Evolutionary conservation across 1,140 invertebrate species (phyloP).

Genomic region (Popillia japonica): DNA sequence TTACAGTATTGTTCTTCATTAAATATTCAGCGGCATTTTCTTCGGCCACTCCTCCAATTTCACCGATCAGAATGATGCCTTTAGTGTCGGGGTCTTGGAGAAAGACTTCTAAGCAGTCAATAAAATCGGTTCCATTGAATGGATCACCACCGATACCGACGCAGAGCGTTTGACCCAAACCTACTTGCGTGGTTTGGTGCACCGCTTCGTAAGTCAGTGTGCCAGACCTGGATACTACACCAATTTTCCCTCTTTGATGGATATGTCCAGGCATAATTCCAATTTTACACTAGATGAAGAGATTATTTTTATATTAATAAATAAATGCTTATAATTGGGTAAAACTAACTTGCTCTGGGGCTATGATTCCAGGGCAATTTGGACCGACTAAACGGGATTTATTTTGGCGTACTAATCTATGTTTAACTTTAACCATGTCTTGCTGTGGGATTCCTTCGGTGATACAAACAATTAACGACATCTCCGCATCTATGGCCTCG

Average conservation of each 20-base stretch:
- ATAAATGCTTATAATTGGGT: too few relatives aligned
- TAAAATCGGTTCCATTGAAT: slow-evolving; percentile 99
- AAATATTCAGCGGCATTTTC: slow-evolving; percentile 90
- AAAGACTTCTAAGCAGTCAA: slow-evolving; percentile 81
- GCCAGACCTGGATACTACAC: slow-evolving; percentile 96
- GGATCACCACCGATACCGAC: slow-evolving; percentile 99
- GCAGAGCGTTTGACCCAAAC: slow-evolving; percentile 95
- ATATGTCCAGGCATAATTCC: slow-evolving; percentile 99
- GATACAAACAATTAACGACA: slow-evolving; percentile 97
- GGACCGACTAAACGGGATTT: slow-evolving; percentile 97
- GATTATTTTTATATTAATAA: too few relatives aligned
- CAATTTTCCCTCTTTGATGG: slow-evolving; percentile 88
- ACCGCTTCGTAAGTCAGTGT: slow-evolving; percentile 99
- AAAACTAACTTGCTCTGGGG: too few relatives aligned
- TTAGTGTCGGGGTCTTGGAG: slow-evolving; percentile 13
- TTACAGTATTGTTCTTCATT: slow-evolving; percentile 35
- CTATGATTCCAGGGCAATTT: slow-evolving; percentile 99
- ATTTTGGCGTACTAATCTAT: slow-evolving; percentile 84
- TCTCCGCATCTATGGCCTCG: slow-evolving; percentile 97
- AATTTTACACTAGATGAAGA: slow-evolving; percentile 94
- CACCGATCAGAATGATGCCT: slow-evolving; percentile 80
- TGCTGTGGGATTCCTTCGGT: slow-evolving; percentile 99
- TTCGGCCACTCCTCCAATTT: slow-evolving; percentile 97
- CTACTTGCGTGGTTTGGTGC: slow-evolving; percentile 90
- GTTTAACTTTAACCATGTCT: slow-evolving; percentile 98